Conservation (phyloP, 2,797 vertebrate species). For the Emydoidea blandingii region DNA sequence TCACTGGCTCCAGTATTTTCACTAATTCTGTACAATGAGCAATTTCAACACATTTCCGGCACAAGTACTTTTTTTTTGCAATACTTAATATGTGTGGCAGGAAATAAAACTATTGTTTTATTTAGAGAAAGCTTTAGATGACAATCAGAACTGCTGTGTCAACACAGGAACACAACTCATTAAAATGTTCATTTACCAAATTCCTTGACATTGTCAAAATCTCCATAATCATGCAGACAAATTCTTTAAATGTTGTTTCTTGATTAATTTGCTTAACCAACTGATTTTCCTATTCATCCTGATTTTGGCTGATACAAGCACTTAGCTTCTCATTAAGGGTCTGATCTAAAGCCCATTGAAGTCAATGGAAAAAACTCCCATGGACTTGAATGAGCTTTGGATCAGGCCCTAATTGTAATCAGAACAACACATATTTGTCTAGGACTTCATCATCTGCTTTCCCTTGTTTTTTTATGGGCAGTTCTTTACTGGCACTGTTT, state of each 20-base stretch:
- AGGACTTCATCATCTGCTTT: neutral
- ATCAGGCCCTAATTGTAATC: neutral
- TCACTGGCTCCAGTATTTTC: accelerated
- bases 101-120: neutral
- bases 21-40: neutral
- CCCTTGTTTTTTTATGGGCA: neutral
- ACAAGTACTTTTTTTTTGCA: neutral
- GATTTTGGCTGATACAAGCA: neutral
- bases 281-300: neutral
- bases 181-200: neutral
- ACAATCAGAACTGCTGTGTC: neutral
- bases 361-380: neutral
- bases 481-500: neutral
- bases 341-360: constrained; percentile 9
- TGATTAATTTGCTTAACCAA: neutral
- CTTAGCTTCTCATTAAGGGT: neutral
- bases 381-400: neutral
- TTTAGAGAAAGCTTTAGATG: neutral
- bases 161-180: neutral
- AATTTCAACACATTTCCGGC: neutral
- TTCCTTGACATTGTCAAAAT: neutral
- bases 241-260: neutral
- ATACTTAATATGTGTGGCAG: accelerated
- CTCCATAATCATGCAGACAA: neutral
- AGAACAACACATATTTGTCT: neutral